phyloP scores from a whole-genome alignment of 2,797 vertebrate genomes.

The Glossophaga mutica region DNA sequence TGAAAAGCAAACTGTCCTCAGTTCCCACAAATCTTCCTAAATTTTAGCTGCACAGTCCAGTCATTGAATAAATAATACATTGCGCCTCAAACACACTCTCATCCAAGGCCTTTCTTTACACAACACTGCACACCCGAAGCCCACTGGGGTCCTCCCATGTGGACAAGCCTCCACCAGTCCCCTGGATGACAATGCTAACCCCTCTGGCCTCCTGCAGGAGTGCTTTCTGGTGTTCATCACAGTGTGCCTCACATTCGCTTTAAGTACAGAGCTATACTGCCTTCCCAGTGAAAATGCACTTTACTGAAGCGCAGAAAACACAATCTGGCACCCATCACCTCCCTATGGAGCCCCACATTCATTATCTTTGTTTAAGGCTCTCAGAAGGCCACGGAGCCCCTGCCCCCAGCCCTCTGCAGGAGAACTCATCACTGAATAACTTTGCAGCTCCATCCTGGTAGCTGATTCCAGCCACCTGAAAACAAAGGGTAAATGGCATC shows the following conservation, averaged over 20 bases:
- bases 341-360: background rate
- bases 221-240: background rate
- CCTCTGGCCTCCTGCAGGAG: background rate
- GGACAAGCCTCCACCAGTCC: background rate
- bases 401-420: background rate
- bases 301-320: background rate
- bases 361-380: background rate
- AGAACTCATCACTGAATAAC: background rate
- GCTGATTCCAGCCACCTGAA: background rate
- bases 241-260: background rate
- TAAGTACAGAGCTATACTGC: background rate
- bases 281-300: background rate
- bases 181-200: background rate
- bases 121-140: background rate
- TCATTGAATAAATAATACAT: background rate
- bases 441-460: background rate
- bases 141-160: rapidly evolving
- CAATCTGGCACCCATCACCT: rapidly evolving
- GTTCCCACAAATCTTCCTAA: background rate
- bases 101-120: background rate
- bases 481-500: background rate
- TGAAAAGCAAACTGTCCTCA: background rate
- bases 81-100: background rate
- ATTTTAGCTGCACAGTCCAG: background rate
- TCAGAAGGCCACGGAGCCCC: background rate